A percentile compares a stretch with the other conserved stretches of the same genome.
These are phyloP conservation scores for Nixonia krombeini DNA, from an alignment of 1,140 invertebrate genomes.

Conservation along the genomic window DNA sequence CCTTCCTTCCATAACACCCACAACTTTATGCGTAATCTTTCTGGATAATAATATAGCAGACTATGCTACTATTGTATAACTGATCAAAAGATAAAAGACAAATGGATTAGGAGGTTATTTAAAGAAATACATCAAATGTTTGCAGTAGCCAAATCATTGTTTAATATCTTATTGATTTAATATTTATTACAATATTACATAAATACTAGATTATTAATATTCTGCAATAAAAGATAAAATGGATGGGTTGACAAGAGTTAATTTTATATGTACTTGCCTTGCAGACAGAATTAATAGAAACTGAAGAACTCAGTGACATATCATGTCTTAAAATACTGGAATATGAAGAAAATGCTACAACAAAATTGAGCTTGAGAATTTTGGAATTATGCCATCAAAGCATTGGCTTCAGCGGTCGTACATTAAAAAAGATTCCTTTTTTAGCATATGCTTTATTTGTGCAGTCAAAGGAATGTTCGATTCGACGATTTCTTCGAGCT, in stretches of 20 bases:
- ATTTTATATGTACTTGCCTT: conserved; percentile 47
- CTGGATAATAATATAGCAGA: too few relatives aligned
- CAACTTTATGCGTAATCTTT: too few relatives aligned
- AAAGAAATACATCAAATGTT: too few relatives aligned
- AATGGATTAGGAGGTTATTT: too few relatives aligned
- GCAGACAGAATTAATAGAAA: conserved; percentile 72
- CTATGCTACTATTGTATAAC: too few relatives aligned
- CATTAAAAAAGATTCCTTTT: conserved; percentile 90
- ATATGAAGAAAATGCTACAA: conserved; percentile 53
- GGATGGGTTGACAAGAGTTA: too few relatives aligned
- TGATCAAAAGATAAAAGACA: too few relatives aligned
- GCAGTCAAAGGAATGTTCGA: conserved; percentile 33
- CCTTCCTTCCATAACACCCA: not conserved
- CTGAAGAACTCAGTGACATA: conserved; percentile 55
- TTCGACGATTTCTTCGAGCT: conserved; percentile 53
- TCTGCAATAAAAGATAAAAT: too few relatives aligned
- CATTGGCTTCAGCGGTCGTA: conserved; percentile 85
- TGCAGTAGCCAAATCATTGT: too few relatives aligned
- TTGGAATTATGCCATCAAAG: conserved; percentile 73
- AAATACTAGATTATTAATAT: too few relatives aligned
- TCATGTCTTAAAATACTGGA: conserved; percentile 49
- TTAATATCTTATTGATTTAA: too few relatives aligned
- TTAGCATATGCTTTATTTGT: conserved; percentile 78
- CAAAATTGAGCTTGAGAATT: conserved; percentile 56
- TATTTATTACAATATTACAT: too few relatives aligned